Conservation (phyloP, 2,113 vertebrate genomes). For the Tachysurus vachellii region DNA sequence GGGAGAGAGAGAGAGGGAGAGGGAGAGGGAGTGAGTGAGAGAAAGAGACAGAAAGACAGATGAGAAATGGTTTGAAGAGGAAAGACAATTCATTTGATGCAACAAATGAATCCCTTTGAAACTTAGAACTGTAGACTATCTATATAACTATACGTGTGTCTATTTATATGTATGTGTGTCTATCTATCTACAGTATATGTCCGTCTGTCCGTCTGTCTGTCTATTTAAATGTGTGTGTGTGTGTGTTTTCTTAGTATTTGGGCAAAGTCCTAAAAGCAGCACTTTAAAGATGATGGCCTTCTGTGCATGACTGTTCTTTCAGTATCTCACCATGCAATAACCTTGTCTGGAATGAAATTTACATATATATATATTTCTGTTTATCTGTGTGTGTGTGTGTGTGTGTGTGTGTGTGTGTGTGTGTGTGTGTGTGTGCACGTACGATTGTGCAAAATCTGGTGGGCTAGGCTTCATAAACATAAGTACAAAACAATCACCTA, state of each 20-base stretch:
- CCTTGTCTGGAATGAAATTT: not conserved
- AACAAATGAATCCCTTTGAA: constrained; percentile 39
- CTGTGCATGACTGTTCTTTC: constrained; percentile 3
- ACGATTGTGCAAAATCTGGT: not conserved
- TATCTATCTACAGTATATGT: not conserved
- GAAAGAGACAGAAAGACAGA: not conserved
- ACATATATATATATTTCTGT: not conserved
- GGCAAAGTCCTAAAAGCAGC: constrained; percentile 6
- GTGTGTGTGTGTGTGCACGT: not conserved
- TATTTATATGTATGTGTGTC: not conserved
- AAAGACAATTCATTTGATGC: constrained; percentile 28
- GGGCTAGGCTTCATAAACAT: not conserved
- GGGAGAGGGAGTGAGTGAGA: not conserved
- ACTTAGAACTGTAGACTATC: not conserved
- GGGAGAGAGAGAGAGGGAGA: not conserved
- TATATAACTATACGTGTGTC: not conserved
- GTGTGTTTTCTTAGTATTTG: not conserved
- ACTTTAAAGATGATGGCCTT: constrained; percentile 33
- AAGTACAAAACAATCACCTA: not conserved
- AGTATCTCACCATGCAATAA: constrained; percentile 27
- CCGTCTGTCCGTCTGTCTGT: not conserved
- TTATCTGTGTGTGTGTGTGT: not conserved
- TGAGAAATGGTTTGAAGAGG: constrained; percentile 14
- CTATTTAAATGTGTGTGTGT: not conserved
- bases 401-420: not conserved